Evolutionary conservation across 2,888 invertebrate species (phyloP).

Genomic region (Beris chalybata): DNA sequence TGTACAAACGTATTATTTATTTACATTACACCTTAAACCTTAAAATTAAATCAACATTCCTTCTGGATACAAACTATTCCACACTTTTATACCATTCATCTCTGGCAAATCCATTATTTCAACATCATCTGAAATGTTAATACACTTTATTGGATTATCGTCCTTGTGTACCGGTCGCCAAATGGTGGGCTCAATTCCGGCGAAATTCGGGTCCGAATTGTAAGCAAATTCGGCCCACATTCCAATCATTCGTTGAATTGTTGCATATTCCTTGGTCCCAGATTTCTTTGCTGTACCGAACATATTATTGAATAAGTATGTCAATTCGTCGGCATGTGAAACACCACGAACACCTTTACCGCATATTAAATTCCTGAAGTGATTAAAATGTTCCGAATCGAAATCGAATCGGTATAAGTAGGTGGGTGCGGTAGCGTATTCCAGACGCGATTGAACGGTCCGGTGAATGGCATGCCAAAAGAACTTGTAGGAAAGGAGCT

Average conservation of each 20-base stretch:
- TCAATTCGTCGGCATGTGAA: slow-evolving; percentile 55
- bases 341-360: slow-evolving; percentile 53
- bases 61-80: slow-evolving; percentile 52
- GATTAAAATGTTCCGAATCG: slow-evolving; percentile 54
- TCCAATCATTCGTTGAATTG: slow-evolving; percentile 51
- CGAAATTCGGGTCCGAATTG: slow-evolving; percentile 50
- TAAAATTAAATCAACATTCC: slow-evolving; percentile 40
- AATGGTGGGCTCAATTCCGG: slow-evolving; percentile 30
- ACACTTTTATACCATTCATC: slow-evolving; percentile 49
- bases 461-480: slow-evolving; percentile 56
- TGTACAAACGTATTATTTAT: too few relatives aligned
- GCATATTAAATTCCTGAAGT: slow-evolving; percentile 52
- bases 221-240: slow-evolving; percentile 51
- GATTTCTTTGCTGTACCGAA: slow-evolving; percentile 49
- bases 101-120: slow-evolving; percentile 54
- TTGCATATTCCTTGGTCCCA: slow-evolving; percentile 51
- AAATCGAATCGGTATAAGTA: slow-evolving; percentile 55
- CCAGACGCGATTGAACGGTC: slow-evolving; percentile 47
- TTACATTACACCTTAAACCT: not conserved
- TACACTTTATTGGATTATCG: slow-evolving; percentile 49
- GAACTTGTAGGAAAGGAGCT: slow-evolving; percentile 54
- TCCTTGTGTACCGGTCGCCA: slow-evolving; percentile 48
- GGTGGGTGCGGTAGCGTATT: slow-evolving; percentile 49
- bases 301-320: slow-evolving; percentile 54
- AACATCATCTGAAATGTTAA: slow-evolving; percentile 53